Evolutionary conservation across 1,140 invertebrate species (phyloP), one percentile per base, ranked within the genome.

Genomic region (Stegodyphus dumicola): DNA sequence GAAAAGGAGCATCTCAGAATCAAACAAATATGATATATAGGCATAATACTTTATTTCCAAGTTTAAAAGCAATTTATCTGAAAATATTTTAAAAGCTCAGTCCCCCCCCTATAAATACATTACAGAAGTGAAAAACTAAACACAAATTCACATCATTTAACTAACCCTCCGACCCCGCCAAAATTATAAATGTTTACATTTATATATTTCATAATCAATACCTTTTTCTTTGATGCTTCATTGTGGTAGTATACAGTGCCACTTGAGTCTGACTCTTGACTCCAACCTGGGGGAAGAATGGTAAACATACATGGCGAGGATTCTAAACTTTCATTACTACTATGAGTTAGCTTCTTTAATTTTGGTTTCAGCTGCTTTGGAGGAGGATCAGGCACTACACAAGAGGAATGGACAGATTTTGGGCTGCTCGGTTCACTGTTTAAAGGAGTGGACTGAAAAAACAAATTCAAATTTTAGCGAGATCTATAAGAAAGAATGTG

Each of bases 221-320:
- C 91, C 89, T 90, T 91, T 65, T 90, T 89, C 52, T 89, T 89
- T 66, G 88, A 88, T 0, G 74, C 33, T 49, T 87, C 81, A 87
- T 91, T 90, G 53, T 90, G 87, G 87, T 90, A 91, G 79, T 88
- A 91, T 6, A 88, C 70, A 69, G 89, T 88, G 7, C 88, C 89
- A 53, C 88, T 88, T 54, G 87, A 85, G 88, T 91, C 90, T 66
- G 88, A 78, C 66, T 88, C 79, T 73, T 89, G 79, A 52, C 80
- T 88, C 90, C 90, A 91, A 9, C 90, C 90, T 66, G 84, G 87
- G 5, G 86, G 85, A 49, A 88, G 80, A 7, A 87, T 80, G 48
- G 75, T 86, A 48, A 84, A 74, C 77, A 78, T 77, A 73, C n/a
- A 69, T 33, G 87, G 87, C 15, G 77, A 78, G 48, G 79, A 79